Evolutionary conservation across 2,113 vertebrate genomes (phyloP).

Genomic region (human): DNA sequence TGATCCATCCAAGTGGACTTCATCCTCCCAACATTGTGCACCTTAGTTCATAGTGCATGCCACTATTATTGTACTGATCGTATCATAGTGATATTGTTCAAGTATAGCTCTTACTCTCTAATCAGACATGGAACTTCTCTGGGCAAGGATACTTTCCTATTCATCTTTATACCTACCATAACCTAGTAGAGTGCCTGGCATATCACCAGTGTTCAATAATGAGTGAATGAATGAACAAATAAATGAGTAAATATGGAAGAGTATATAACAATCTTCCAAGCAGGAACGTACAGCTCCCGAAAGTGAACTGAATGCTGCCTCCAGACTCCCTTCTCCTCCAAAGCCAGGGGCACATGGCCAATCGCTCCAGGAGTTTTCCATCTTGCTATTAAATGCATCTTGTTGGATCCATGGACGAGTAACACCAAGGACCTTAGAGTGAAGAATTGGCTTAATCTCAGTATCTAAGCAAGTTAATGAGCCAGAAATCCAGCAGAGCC

Average conservation of each 20-base stretch:
- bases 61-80: background rate
- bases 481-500: slow-evolving; percentile 25
- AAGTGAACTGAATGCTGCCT: background rate
- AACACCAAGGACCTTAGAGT: background rate
- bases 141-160: background rate
- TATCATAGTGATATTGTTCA: no score
- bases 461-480: slow-evolving; percentile 48
- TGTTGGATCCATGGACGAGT: background rate
- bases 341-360: background rate
- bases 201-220: background rate
- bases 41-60: rapidly evolving
- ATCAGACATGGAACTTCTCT: background rate
- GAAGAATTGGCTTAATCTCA: slow-evolving; percentile 41
- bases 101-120: background rate
- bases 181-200: background rate
- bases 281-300: background rate
- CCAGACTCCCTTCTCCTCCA: background rate
- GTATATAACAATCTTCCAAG: background rate
- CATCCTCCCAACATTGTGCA: rapidly evolving
- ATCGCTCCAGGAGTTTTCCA: slow-evolving; percentile 14
- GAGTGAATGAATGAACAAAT: background rate
- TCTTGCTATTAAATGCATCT: background rate
- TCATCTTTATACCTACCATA: background rate
- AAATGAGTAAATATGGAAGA: background rate
- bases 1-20: background rate